These are phyloP conservation scores for Leptogaster cylindrica DNA, from an alignment of 2,888 invertebrate genomes.

Conservation along the genomic window DNA sequence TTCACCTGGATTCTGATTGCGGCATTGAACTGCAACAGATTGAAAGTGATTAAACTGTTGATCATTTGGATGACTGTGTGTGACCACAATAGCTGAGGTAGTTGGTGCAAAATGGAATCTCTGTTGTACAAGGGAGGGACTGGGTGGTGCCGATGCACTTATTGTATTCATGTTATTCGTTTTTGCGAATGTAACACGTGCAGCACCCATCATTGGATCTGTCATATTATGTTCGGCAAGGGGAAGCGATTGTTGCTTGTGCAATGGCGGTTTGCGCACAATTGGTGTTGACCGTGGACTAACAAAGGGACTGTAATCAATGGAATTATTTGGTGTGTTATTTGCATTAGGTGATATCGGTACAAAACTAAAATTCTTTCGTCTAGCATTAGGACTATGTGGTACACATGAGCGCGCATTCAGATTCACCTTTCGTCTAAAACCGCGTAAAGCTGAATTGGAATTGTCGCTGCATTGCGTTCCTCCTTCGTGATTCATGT, in stretches of 20 bases:
- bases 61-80: conserved; percentile 55
- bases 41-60: conserved; percentile 65
- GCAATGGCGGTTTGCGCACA: conserved; percentile 66
- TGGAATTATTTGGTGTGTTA: conserved; percentile 42
- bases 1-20: conserved; percentile 35
- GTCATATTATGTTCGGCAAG: conserved; percentile 48
- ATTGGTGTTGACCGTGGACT: conserved; percentile 81
- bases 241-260: conserved; percentile 57
- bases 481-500: conserved; percentile 10
- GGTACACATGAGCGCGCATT: conserved; percentile 53
- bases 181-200: conserved; percentile 49
- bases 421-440: conserved; percentile 59
- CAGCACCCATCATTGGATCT: conserved; percentile 60
- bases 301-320: conserved; percentile 78
- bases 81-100: conserved; percentile 27
- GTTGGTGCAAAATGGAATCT: conserved; percentile 46
- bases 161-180: conserved; percentile 45
- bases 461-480: neutral
- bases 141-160: conserved; percentile 70
- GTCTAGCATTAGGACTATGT: conserved; percentile 74
- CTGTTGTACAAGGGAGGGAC: conserved; percentile 63
- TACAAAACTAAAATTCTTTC: conserved; percentile 83
- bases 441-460: conserved; percentile 41
- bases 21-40: conserved; percentile 64
- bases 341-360: conserved; percentile 79